phyloP scores from a whole-genome alignment of 2,888 invertebrate species.

The Drosophila colorata region DNA sequence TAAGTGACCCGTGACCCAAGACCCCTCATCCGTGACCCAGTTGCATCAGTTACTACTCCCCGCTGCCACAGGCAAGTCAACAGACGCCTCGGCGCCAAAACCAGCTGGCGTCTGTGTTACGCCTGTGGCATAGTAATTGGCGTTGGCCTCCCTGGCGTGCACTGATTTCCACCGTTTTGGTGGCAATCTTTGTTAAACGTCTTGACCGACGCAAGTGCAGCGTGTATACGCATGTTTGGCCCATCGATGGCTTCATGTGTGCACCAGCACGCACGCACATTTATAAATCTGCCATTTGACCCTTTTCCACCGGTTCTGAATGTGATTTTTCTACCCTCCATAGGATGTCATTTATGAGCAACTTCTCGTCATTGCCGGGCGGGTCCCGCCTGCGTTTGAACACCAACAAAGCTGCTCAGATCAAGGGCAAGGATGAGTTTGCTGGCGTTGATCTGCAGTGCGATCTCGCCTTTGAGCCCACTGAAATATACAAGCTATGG shows the following conservation, averaged over 20 bases:
- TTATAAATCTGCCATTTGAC: neutral
- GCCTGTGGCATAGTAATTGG: slow-evolving; percentile 79
- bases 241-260: slow-evolving; percentile 16
- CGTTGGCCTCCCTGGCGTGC: slow-evolving; percentile 46
- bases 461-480: slow-evolving; percentile 96
- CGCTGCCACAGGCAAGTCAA: slow-evolving; percentile 81
- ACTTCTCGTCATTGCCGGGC: slow-evolving; percentile 90
- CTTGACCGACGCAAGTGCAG: slow-evolving; percentile 52
- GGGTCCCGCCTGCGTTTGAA: slow-evolving; percentile 85
- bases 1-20: slow-evolving; percentile 83
- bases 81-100: slow-evolving; percentile 68
- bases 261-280: slow-evolving; percentile 39
- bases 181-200: slow-evolving; percentile 41
- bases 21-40: slow-evolving; percentile 23
- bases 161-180: slow-evolving; percentile 78
- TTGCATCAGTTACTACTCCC: slow-evolving; percentile 5
- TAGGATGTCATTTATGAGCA: slow-evolving; percentile 88
- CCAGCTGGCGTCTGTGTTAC: slow-evolving; percentile 81
- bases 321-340: neutral
- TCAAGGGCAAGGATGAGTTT: slow-evolving; percentile 84
- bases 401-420: slow-evolving; percentile 84
- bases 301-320: neutral
- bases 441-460: slow-evolving; percentile 87
- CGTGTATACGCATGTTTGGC: slow-evolving; percentile 7
- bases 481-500: slow-evolving; percentile 93